These are phyloP conservation scores for Diploptera punctata DNA, from an alignment of 2,888 invertebrate genomes.

Conservation along the genomic window DNA sequence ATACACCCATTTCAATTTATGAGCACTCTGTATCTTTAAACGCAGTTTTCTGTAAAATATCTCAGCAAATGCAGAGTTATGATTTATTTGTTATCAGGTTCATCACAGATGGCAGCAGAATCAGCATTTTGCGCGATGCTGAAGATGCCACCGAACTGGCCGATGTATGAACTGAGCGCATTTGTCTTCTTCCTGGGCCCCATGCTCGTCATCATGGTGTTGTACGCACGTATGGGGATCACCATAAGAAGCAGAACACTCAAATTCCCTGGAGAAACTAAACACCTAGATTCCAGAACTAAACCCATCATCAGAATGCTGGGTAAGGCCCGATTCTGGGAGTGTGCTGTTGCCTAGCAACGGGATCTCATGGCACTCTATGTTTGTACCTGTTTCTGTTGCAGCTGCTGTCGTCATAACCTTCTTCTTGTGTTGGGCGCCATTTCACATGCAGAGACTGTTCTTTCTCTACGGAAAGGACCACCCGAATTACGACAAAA, in stretches of 20 bases:
- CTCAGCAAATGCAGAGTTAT: too few relatives aligned
- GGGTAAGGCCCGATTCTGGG: slow-evolving; percentile 61
- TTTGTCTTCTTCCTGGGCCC: slow-evolving; percentile 83
- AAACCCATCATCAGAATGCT: slow-evolving; percentile 81
- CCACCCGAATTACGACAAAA: slow-evolving; percentile 62
- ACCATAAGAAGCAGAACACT: slow-evolving; percentile 65
- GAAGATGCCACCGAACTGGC: slow-evolving; percentile 62
- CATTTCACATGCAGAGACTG: slow-evolving; percentile 91
- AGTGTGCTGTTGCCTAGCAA: too few relatives aligned
- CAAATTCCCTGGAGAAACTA: slow-evolving; percentile 57
- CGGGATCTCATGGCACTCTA: too few relatives aligned
- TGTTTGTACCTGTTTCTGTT: slow-evolving; percentile 50
- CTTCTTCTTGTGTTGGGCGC: slow-evolving; percentile 96
- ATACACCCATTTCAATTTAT: too few relatives aligned
- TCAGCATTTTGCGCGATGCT: slow-evolving; percentile 81
- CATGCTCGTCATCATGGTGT: slow-evolving; percentile 72
- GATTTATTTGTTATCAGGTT: slow-evolving; percentile 55
- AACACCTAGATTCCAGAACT: slow-evolving; percentile 37
- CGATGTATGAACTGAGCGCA: slow-evolving; percentile 81
- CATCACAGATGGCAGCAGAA: slow-evolving; percentile 60
- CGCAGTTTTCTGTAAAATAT: too few relatives aligned
- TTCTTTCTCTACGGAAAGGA: slow-evolving; percentile 77
- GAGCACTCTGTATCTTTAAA: too few relatives aligned
- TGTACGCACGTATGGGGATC: slow-evolving; percentile 81
- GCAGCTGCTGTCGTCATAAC: slow-evolving; percentile 91